Conservation (phyloP, 2,888 invertebrate species). For the Thalpophila matura region DNA sequence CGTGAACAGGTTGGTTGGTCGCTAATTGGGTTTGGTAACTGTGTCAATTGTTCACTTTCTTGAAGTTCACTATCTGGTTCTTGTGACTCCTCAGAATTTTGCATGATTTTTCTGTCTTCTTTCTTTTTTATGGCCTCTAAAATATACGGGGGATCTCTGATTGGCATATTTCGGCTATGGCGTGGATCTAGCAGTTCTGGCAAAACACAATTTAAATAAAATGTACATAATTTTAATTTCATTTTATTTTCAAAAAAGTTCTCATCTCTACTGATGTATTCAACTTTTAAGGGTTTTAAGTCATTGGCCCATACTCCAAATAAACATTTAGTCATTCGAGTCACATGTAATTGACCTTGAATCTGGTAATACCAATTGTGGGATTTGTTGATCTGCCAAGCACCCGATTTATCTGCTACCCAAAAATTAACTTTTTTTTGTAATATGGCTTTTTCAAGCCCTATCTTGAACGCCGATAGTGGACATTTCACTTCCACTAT, state of each 20-base stretch:
- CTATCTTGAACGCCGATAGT: slow-evolving; percentile 1
- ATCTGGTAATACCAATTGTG: slow-evolving; percentile 20
- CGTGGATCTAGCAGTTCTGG: slow-evolving; percentile 5
- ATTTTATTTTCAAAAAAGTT: slow-evolving; percentile 6
- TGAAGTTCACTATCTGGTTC: background rate
- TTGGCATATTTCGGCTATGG: slow-evolving; percentile 3
- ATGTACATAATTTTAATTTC: background rate
- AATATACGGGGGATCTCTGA: slow-evolving; percentile 7
- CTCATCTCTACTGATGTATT: background rate
- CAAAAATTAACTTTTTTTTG: slow-evolving; percentile 15
- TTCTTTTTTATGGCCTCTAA: slow-evolving; percentile 3
- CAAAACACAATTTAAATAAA: slow-evolving; percentile 6
- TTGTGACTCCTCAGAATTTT: background rate
- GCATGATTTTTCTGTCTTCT: background rate
- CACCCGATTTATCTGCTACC: background rate
- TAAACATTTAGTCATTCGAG: slow-evolving; percentile 9
- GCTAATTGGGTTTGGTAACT: background rate
- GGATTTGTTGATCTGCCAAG: background rate
- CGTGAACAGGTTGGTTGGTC: background rate
- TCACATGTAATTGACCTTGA: slow-evolving; percentile 23
- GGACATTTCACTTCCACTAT: slow-evolving; percentile 24
- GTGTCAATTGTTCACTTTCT: background rate
- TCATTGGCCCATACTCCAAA: slow-evolving; percentile 6
- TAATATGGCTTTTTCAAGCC: slow-evolving; percentile 1
- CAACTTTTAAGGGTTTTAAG: background rate